Evolutionary conservation across 2,113 vertebrate species (phyloP), one percentile per base, ranked within the genome.

Genomic region (Lampris incognitus): DNA sequence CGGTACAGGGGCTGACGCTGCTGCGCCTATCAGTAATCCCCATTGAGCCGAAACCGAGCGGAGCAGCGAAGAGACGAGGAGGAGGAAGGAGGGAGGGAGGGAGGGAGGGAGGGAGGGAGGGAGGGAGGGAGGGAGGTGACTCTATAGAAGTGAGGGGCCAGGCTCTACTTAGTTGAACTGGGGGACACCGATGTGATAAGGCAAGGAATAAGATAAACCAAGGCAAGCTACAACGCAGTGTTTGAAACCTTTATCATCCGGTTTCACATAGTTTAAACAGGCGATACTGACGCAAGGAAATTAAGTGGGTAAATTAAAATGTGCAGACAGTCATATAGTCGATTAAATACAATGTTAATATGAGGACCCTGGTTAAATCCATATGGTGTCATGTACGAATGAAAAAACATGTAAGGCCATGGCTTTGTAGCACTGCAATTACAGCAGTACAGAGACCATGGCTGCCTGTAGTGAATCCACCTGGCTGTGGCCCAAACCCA

Each of bases 21-120:
- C 72, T 76, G 85, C 59, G 79, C 87, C 84, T 85, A 88, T 84
- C 81, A 44, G 86, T 90, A 87, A 92, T 89, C 90, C 85, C 41
- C 66, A 58, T 56, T 64, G 85, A 81, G 74, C 81, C 51, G 9
- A 80, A 48, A 37, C 65, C 59, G 41, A 10, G 44, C 39, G 58
- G 49, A 49, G 24, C 24, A 24, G 24, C 44, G 50, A 46, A 41
- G 57, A 9, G 39, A n/a, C 24, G 49, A 55, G 24, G 42, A 24
- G 42, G 44, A 11, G 52, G 4, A 36, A 24, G 60, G 36, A 10
- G 49, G 11, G 66, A 55, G 66, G 73, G 49, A 11, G n/a, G 64
- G n/a, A n/a, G n/a, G n/a, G n/a, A n/a, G n/a, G n/a, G n/a, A 59
- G 62, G 52, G 9, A 0, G 54, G 10, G 72, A 69, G 9, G 60